These are phyloP conservation scores for Scaptomyza reducta DNA, from an alignment of 2,888 invertebrate genomes.

Conservation along the genomic window DNA sequence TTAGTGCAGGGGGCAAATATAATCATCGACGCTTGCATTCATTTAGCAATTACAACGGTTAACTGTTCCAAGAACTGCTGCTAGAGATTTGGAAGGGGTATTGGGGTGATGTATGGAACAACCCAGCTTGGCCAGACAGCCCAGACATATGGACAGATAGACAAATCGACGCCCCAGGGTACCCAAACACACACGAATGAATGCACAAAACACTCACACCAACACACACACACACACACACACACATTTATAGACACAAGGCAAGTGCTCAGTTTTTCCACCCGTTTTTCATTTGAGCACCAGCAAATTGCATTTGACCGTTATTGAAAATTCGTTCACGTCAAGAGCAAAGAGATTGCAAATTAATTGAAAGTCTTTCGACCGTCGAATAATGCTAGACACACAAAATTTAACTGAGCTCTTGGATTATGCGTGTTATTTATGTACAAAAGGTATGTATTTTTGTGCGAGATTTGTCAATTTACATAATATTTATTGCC, in stretches of 20 bases:
- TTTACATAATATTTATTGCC: conserved; percentile 32
- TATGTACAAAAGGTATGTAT: conserved; percentile 1
- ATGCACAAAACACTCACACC: conserved; percentile 9
- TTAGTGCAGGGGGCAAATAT: conserved; percentile 40
- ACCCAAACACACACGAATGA: conserved; percentile 10
- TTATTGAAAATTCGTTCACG: conserved; percentile 66
- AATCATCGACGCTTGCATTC: conserved; percentile 63
- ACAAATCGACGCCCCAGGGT: conserved; percentile 46
- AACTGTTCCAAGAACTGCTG: conserved; percentile 51
- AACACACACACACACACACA: conserved; percentile 11
- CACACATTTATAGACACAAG: conserved; percentile 11
- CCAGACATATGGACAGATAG: conserved; percentile 21
- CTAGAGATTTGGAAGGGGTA: conserved; percentile 9
- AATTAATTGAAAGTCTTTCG: conserved; percentile 64
- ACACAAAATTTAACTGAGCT: conserved; percentile 6
- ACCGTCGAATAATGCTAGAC: conserved; percentile 9
- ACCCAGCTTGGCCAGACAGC: conserved; percentile 1
- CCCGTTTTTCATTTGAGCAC: conserved; percentile 40
- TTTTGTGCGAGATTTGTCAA: conserved; percentile 20
- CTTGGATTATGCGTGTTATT: conserved; percentile 11
- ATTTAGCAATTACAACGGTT: conserved; percentile 71
- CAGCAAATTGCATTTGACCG: conserved; percentile 67
- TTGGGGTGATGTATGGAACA: neutral
- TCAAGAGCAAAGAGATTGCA: conserved; percentile 56
- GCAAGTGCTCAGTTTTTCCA: conserved; percentile 33